phyloP scores from a whole-genome alignment of 2,888 invertebrate genomes.

The Torymus tubicola region DNA sequence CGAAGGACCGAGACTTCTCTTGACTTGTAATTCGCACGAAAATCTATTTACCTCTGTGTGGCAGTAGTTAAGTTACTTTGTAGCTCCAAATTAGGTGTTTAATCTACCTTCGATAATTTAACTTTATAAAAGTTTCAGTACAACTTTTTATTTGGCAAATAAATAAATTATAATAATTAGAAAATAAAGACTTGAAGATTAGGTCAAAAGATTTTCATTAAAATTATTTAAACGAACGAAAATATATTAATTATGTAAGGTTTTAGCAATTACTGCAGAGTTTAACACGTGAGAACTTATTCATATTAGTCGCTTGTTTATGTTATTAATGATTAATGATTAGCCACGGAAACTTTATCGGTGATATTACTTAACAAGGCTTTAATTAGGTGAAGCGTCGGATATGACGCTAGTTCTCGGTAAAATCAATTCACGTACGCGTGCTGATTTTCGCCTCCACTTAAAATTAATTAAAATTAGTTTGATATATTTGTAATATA shows the following conservation, averaged over 20 bases:
- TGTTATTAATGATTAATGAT: not conserved
- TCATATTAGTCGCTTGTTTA: not conserved
- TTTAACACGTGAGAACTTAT: not conserved
- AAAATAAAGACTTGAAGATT: too few relatives aligned
- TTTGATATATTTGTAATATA: constrained; percentile 7
- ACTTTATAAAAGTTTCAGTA: not conserved
- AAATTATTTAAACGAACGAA: too few relatives aligned
- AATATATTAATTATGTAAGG: not conserved
- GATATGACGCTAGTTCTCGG: not conserved
- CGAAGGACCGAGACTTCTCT: too few relatives aligned
- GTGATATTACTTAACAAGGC: constrained; percentile 2
- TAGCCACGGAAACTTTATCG: not conserved
- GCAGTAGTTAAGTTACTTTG: too few relatives aligned
- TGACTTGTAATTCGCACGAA: too few relatives aligned
- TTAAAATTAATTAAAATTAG: constrained; percentile 10
- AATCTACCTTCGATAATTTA: not conserved
- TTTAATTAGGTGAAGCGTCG: constrained; percentile 7
- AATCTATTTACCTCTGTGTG: too few relatives aligned
- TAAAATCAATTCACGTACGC: not conserved
- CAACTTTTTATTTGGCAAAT: too few relatives aligned
- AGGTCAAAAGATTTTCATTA: too few relatives aligned
- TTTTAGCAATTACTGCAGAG: too few relatives aligned
- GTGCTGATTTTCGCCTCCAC: not conserved
- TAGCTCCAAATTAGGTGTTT: not conserved
- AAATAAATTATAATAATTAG: too few relatives aligned